Percentiles rank a stretch among this genome's conserved stretches.
These are phyloP conservation scores for Phallusia fumigata DNA, from an alignment of 23 tunicate genomes.

Conservation along the genomic window DNA sequence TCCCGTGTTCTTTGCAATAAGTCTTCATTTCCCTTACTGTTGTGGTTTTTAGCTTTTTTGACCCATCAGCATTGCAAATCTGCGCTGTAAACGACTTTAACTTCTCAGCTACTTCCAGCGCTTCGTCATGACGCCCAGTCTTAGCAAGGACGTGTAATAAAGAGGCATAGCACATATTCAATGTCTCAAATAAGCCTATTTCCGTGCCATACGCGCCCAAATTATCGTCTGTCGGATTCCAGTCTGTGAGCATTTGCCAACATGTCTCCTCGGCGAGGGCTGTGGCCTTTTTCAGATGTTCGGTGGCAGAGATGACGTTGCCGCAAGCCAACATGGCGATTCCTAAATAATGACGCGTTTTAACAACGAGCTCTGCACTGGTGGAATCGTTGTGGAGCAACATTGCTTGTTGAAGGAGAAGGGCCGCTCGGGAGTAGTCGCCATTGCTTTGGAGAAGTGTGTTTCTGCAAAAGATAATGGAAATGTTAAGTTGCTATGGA, in stretches of 20 bases:
- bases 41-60: neutral
- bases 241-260: neutral
- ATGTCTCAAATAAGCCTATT: constrained; percentile 23
- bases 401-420: constrained; percentile 73
- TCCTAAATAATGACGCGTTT: constrained; percentile 26
- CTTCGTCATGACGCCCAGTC: constrained; percentile 21
- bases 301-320: constrained; percentile 19
- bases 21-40: constrained; percentile 31
- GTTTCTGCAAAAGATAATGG: neutral
- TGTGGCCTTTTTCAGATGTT: constrained; percentile 26
- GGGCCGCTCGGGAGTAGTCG: constrained; percentile 38
- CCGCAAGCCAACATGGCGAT: constrained; percentile 47
- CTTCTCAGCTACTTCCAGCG: constrained; percentile 53
- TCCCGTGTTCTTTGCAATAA: constrained; percentile 20
- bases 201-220: neutral
- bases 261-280: constrained; percentile 24
- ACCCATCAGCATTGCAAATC: neutral
- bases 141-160: constrained; percentile 18
- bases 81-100: constrained; percentile 26
- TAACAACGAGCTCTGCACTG: constrained; percentile 17
- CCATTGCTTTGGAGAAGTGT: constrained; percentile 27
- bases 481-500: too few relatives aligned
- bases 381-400: constrained; percentile 37
- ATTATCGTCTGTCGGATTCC: neutral
- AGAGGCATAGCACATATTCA: constrained; percentile 43